Conservation (phyloP, 2,888 invertebrate species). For the Caenorhabditis becei region DNA sequence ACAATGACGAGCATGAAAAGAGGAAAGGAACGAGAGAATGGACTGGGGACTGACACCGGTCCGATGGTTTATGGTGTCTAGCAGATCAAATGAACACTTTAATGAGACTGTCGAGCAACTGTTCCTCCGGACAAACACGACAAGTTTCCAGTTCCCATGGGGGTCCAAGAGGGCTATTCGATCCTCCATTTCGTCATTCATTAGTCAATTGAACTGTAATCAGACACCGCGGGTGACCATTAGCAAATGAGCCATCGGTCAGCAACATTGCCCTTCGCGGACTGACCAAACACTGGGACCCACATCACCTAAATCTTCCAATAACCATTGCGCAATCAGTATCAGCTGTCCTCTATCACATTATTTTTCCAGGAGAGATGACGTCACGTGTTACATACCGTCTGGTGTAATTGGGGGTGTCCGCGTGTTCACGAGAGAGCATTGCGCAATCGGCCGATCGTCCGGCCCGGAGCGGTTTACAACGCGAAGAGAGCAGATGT, state of each 20-base stretch:
- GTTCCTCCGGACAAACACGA: neutral
- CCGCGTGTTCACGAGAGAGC: conserved; percentile 26
- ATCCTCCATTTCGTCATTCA: neutral
- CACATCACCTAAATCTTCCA: conserved; percentile 16
- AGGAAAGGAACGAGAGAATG: conserved; percentile 16
- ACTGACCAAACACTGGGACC: neutral
- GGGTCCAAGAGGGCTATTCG: neutral
- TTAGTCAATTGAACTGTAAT: conserved; percentile 36
- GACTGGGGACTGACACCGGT: conserved; percentile 30
- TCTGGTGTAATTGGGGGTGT: conserved; percentile 42
- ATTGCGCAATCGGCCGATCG: conserved; percentile 47
- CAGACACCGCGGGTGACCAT: conserved; percentile 33
- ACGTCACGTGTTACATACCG: conserved; percentile 20
- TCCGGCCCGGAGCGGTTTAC: conserved; percentile 42
- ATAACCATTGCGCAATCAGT: conserved; percentile 28
- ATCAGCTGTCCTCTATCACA: conserved; percentile 27
- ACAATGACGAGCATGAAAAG: conserved; percentile 10
- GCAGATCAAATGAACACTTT: conserved; percentile 20
- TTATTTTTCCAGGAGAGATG: conserved; percentile 23
- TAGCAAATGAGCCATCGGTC: conserved; percentile 33
- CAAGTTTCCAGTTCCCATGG: neutral
- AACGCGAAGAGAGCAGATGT: conserved; percentile 48
- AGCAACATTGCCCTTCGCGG: conserved; percentile 23
- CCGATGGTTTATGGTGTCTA: conserved; percentile 39
- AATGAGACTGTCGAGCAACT: neutral